Conservation (phyloP, 2,888 invertebrate genomes). For the Tanytarsus gracilentus region DNA sequence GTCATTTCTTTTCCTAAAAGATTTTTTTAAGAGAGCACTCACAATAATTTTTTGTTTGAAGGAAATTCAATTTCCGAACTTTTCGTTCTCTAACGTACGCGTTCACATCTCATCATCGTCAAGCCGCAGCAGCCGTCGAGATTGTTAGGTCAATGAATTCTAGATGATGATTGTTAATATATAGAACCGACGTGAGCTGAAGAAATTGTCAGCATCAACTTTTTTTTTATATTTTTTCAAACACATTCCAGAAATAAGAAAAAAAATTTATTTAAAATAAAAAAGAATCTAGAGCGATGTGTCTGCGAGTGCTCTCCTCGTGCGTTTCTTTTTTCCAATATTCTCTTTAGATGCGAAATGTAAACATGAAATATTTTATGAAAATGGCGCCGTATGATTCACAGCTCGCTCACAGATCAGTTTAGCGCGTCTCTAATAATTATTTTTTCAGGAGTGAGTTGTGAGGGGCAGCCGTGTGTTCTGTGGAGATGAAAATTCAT, state of each 20-base stretch:
- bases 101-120: background rate
- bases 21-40: background rate
- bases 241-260: too few relatives aligned
- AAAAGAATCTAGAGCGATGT: too few relatives aligned
- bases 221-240: too few relatives aligned
- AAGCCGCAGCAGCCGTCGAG: background rate
- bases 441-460: background rate
- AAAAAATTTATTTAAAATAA: too few relatives aligned
- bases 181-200: too few relatives aligned
- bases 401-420: background rate
- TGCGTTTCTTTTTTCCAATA: too few relatives aligned
- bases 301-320: constrained; percentile 10
- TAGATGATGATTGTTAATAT: background rate
- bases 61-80: constrained; percentile 21
- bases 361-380: constrained; percentile 23
- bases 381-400: constrained; percentile 26
- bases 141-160: constrained; percentile 5
- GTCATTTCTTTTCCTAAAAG: constrained; percentile 3
- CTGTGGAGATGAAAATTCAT: background rate
- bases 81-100: background rate
- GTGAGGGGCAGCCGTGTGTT: background rate
- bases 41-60: background rate
- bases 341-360: background rate
- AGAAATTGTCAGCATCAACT: too few relatives aligned
- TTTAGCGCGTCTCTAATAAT: background rate